These are phyloP conservation scores for Rhizoglyphus robini DNA, from an alignment of 1,140 invertebrate species.

Conservation along the genomic window DNA sequence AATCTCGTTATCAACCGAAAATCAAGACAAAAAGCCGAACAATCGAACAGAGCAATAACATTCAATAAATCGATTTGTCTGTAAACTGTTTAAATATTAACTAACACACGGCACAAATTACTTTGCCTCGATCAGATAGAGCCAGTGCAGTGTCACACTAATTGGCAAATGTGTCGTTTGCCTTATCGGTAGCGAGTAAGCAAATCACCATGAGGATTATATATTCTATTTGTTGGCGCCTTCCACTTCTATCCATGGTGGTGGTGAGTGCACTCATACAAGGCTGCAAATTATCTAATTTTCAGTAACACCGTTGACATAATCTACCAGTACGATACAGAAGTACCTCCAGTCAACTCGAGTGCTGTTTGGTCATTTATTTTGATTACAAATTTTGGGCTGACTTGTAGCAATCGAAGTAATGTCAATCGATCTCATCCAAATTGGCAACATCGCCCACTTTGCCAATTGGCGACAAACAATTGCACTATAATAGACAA, in stretches of 20 bases:
- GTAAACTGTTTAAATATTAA: constrained; percentile 18
- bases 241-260: background rate
- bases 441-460: too few species aligned
- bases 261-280: background rate
- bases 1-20: background rate
- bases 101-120: background rate
- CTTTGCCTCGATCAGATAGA: background rate
- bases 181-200: background rate
- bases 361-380: constrained; percentile 1
- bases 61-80: background rate
- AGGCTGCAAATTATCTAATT: constrained; percentile 12
- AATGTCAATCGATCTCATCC: too few species aligned
- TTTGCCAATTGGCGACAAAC: too few species aligned
- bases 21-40: background rate
- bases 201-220: background rate
- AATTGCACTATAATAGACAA: too few species aligned
- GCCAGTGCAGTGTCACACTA: background rate
- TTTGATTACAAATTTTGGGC: constrained; percentile 4
- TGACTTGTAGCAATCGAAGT: too few species aligned
- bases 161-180: constrained; percentile 7
- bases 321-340: background rate
- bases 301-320: constrained; percentile 4
- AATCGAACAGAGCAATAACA: background rate
- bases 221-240: background rate
- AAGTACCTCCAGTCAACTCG: background rate